Evolutionary conservation across 2,888 invertebrate genomes (phyloP).

Genomic region (Colostygia pectinataria): DNA sequence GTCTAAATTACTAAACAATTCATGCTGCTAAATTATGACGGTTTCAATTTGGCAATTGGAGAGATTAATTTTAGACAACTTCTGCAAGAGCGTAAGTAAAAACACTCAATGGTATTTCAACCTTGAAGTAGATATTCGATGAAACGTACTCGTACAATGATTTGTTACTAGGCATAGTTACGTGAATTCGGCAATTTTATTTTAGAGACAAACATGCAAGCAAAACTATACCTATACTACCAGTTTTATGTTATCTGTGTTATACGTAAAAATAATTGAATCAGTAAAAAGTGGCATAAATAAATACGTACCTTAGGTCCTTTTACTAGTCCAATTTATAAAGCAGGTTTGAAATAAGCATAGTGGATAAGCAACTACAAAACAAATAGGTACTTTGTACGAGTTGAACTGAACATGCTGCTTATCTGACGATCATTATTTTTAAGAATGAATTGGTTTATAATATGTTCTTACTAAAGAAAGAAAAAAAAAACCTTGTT

Average conservation of each 20-base stretch:
- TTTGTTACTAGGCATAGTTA: constrained; percentile 9
- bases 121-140: constrained; percentile 6
- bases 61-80: background rate
- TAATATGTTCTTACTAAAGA: no score
- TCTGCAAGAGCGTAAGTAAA: background rate
- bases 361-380: constrained; percentile 10
- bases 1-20: background rate
- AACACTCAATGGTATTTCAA: background rate
- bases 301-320: no score
- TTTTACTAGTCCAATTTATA: constrained; percentile 1
- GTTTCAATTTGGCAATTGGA: background rate
- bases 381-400: no score
- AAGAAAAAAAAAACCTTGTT: no score
- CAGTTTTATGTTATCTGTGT: no score
- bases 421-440: constrained; percentile 45
- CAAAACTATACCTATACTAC: background rate
- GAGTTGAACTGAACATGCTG: constrained; percentile 7
- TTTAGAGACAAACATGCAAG: constrained; percentile 17
- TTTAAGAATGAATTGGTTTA: constrained; percentile 22
- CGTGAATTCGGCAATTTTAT: constrained; percentile 1
- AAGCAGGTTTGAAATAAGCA: constrained; percentile 5
- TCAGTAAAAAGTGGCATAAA: no score
- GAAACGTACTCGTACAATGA: background rate
- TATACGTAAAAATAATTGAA: no score
- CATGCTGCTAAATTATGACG: constrained; percentile 18